Base-by-base conservation (phyloP, 1,140 invertebrate genomes). In the Drosophila obscura region DNA sequence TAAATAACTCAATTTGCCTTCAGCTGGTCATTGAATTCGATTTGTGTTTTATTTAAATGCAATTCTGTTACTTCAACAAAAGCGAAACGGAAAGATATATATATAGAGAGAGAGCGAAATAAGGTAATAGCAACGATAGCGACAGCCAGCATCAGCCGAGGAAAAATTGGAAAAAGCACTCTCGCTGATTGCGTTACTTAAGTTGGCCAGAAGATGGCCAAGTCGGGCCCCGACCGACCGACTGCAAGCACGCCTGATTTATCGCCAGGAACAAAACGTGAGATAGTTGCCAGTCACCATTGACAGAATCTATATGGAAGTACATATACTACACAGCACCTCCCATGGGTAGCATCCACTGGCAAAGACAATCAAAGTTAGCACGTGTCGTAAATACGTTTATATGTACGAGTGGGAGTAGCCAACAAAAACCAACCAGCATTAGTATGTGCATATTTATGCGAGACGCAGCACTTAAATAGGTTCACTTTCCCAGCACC, bases 181-280 rank as follows among this genome's bases (percentile, higher is more conserved):
- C 66, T 56, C 67, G 41, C 61, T 80, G 78, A 80, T 80, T 80
- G 77, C 66, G 72, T 76, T 76, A 80, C 77, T 80, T 80, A 81
- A 75, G 71, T 74, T 74, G 71, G 48, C 72, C 50, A 53, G 71
- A 22, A 58, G 66, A 60, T 59, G 60, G 49, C 56, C 48, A 59
- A 41, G 15, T 16, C 50, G 46, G 46, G 28, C 44, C 22, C 46
- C 41, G 65, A 66, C 48, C 26, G 43, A 58, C 61, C 11, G 31
- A 35, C 31, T 74, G 72, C 72, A 74, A 74, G 72, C 61, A 48
- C 73, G 50, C 46, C 77, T 79, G 77, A 79, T 79, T 79, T 79
- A 79, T 79, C 53, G 62, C 65, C 69, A 48, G 28, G 52, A 67
- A 73, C 58, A 74, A 67, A 59, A 79, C 77, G 76, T 79, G 77